Evolutionary conservation across 2,888 invertebrate species (phyloP).

Genomic region (Parnassius apollo): DNA sequence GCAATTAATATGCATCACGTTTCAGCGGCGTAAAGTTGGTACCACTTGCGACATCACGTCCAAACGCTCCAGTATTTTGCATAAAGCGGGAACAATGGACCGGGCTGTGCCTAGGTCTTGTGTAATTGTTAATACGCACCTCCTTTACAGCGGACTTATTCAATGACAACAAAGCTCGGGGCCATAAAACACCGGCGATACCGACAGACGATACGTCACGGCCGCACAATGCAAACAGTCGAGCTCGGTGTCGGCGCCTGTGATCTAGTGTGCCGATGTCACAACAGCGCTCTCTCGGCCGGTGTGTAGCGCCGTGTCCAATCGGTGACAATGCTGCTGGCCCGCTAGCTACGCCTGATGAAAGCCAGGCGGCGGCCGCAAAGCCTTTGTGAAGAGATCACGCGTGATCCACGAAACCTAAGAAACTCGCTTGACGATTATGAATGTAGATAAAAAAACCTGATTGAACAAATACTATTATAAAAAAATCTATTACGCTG

Average conservation of each 20-base stretch:
- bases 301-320: slow-evolving; percentile 64
- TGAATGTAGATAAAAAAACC: neutral
- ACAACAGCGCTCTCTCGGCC: slow-evolving; percentile 52
- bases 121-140: slow-evolving; percentile 58
- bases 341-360: slow-evolving; percentile 44
- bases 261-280: slow-evolving; percentile 61
- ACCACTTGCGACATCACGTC: slow-evolving; percentile 49
- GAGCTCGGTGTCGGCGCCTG: slow-evolving; percentile 70
- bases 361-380: slow-evolving; percentile 57
- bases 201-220: slow-evolving; percentile 73
- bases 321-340: slow-evolving; percentile 63
- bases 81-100: slow-evolving; percentile 45
- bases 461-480: no score
- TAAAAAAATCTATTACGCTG: no score
- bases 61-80: slow-evolving; percentile 33
- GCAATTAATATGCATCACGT: slow-evolving; percentile 27
- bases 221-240: slow-evolving; percentile 78
- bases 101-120: slow-evolving; percentile 50
- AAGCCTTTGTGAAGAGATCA: slow-evolving; percentile 54
- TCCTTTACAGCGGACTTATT: slow-evolving; percentile 53
- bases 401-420: neutral
- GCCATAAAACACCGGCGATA: slow-evolving; percentile 53
- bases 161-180: slow-evolving; percentile 57
- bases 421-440: neutral
- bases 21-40: slow-evolving; percentile 25